Evolutionary conservation across 1,140 invertebrate genomes (phyloP).

Genomic region (Drosophila kanapiae): DNA sequence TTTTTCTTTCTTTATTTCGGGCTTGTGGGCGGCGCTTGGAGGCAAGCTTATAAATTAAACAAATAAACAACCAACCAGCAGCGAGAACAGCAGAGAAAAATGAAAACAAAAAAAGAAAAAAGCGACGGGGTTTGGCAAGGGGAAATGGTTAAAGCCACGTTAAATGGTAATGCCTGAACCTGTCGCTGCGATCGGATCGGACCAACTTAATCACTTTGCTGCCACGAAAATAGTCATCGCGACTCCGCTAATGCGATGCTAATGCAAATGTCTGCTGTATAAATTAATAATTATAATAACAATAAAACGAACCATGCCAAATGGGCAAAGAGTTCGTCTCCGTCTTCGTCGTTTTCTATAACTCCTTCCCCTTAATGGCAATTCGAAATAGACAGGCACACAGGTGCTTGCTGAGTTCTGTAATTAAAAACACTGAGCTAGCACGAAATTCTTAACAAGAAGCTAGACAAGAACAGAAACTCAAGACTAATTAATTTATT

Average conservation of each 20-base stretch:
- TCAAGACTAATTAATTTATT: not conserved
- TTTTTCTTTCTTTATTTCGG: constrained; percentile 13
- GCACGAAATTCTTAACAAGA: constrained; percentile 8
- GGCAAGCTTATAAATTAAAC: constrained; percentile 72
- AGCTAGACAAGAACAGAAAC: not conserved
- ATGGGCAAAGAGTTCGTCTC: constrained; percentile 1
- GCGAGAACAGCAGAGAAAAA: constrained; percentile 12
- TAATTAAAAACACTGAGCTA: not conserved
- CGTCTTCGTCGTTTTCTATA: constrained; percentile 33
- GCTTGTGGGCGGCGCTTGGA: constrained; percentile 67
- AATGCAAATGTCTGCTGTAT: constrained; percentile 79
- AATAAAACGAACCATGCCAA: constrained; percentile 43
- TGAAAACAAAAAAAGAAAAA: constrained; percentile 1
- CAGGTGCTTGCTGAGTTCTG: not conserved
- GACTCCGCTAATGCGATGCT: constrained; percentile 64
- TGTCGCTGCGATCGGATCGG: constrained; percentile 42
- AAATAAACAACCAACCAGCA: constrained; percentile 72
- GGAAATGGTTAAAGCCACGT: constrained; percentile 8
- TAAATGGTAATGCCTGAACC: constrained; percentile 44
- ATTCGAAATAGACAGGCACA: constrained; percentile 28
- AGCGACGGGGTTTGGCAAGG: not conserved
- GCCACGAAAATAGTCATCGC: constrained; percentile 49
- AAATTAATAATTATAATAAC: constrained; percentile 79
- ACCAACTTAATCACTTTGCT: constrained; percentile 45
- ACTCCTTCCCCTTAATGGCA: constrained; percentile 53